These are phyloP conservation scores for Benthosema pterotum DNA, from an alignment of 2,797 vertebrate species.

Conservation along the genomic window DNA sequence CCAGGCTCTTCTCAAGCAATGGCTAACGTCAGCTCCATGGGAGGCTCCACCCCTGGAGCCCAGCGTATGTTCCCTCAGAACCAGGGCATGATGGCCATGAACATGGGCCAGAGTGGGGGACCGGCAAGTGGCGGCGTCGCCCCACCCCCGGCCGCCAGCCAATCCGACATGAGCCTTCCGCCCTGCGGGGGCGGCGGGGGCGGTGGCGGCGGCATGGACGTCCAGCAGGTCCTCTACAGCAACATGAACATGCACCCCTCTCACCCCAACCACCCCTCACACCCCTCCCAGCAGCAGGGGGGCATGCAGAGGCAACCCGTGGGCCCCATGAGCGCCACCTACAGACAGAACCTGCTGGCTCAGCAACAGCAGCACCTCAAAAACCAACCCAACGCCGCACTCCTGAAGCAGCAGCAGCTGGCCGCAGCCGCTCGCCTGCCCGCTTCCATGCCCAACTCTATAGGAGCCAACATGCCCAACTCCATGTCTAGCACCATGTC, in stretches of 20 bases:
- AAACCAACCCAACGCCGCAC: slow-evolving; percentile 80
- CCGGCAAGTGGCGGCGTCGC: slow-evolving; percentile 59
- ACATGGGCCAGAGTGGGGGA: slow-evolving; percentile 80
- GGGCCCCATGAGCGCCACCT: slow-evolving; percentile 77
- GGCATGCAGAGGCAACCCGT: slow-evolving; percentile 81
- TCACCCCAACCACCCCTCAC: slow-evolving; percentile 64
- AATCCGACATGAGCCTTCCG: slow-evolving; percentile 84
- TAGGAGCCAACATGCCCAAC: slow-evolving; percentile 76
- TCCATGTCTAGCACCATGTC: slow-evolving; percentile 60
- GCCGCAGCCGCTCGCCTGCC: slow-evolving; percentile 83
- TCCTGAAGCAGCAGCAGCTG: slow-evolving; percentile 83
- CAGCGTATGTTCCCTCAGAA: slow-evolving; percentile 91
- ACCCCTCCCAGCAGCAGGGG: slow-evolving; percentile 50
- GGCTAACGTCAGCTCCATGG: slow-evolving; percentile 82
- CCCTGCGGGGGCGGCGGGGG: slow-evolving; percentile 76
- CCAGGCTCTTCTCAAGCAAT: slow-evolving; percentile 87
- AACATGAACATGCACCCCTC: slow-evolving; percentile 85
- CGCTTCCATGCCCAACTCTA: slow-evolving; percentile 69
- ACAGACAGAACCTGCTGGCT: slow-evolving; percentile 86
- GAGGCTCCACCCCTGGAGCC: slow-evolving; percentile 80
- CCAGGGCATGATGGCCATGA: slow-evolving; percentile 90
- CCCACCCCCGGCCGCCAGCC: slow-evolving; percentile 75
- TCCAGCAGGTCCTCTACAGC: slow-evolving; percentile 86
- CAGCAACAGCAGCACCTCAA: slow-evolving; percentile 83
- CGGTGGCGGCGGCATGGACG: slow-evolving; percentile 76